Evolutionary conservation across 1,140 invertebrate species (phyloP), one percentile per base, ranked within the genome.

Genomic region (Drosophila jambulina): DNA sequence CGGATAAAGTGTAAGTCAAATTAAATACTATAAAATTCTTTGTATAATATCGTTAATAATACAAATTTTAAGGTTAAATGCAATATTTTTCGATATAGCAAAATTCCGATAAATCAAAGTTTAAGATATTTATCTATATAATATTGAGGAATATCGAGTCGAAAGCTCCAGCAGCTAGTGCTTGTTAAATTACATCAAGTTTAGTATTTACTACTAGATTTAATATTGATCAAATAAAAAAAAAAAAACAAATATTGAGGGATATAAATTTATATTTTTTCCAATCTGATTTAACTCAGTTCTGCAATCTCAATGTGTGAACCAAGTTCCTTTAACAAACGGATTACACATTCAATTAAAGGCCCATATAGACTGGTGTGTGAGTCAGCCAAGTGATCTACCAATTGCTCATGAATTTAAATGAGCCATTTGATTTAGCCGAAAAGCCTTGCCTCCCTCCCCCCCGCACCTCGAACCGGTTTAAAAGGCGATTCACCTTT

Each of bases 401-500:
- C 67, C 69, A 72, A 72, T 72, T 72, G 68, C 43, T 72, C 54
- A 72, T 61, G 70, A 61, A 74, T 74, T 74, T 36, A 74, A 75
- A 75, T 75, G 46, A 74, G 71, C 46, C 58, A 71, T 75, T 75
- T 29, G 68, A 74, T 62, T 75, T 29, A 15, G 40, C 54, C 56
- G 19, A 15, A 74, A 51, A 15, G 23, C 25, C 23, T 23, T 7
- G 4, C 43, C 15, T 15, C 0, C 21, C 43, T 4, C 43, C 15
- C 9, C 9, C 45, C 13, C 21, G 23, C 32, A 36, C 51, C 51
- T 36, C 15, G 21, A 64, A 45, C 56, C n/a, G 42, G 42, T 36
- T 61, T 17, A 43, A 70, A 21, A 71, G 70, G 53, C 68, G 68
- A 51, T 72, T 72, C 68, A 74, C 70, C 70, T 74, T 74, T 74